phyloP scores from a whole-genome alignment of 2,113 vertebrate species.

The Erinaceus europaeus region DNA sequence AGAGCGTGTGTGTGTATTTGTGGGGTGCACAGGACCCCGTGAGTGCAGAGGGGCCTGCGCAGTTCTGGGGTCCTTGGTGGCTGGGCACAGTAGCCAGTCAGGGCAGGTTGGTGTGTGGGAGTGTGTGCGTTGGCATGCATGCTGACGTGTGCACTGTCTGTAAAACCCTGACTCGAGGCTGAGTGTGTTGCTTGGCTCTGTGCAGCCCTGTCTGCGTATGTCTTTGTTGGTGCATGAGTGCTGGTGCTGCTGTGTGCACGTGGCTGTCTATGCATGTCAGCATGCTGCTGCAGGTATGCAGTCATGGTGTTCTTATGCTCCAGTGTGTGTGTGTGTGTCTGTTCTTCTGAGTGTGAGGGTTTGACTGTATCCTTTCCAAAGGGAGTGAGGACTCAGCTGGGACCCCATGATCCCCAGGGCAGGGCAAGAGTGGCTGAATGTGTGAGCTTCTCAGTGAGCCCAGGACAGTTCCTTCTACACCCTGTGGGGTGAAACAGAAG shows the following conservation, averaged over 20 bases:
- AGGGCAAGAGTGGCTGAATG: neutral
- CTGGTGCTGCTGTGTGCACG: too few relatives aligned
- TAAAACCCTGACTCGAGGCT: too few relatives aligned
- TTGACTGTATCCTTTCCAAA: neutral
- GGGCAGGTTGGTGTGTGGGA: neutral
- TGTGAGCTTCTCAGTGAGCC: neutral
- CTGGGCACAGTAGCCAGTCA: neutral
- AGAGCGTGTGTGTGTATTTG: neutral
- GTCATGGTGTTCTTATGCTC: too few relatives aligned
- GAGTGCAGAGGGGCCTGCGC: neutral
- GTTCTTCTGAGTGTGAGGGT: neutral
- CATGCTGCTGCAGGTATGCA: too few relatives aligned
- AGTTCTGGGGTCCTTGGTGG: neutral
- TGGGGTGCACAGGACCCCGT: neutral
- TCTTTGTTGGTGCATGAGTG: too few relatives aligned
- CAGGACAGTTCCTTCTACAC: conserved; percentile 39
- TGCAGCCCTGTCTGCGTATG: too few relatives aligned
- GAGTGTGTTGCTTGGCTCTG: too few relatives aligned
- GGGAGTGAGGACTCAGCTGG: conserved; percentile 9
- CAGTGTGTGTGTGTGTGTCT: neutral
- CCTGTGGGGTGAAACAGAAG: conserved; percentile 32
- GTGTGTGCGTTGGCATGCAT: neutral
- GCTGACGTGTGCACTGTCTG: too few relatives aligned
- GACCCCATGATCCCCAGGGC: neutral
- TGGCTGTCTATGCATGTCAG: too few relatives aligned